Evolutionary conservation across 2,888 invertebrate genomes (phyloP), one percentile per base, ranked within the genome.

Genomic region (Capitulum mitella): DNA sequence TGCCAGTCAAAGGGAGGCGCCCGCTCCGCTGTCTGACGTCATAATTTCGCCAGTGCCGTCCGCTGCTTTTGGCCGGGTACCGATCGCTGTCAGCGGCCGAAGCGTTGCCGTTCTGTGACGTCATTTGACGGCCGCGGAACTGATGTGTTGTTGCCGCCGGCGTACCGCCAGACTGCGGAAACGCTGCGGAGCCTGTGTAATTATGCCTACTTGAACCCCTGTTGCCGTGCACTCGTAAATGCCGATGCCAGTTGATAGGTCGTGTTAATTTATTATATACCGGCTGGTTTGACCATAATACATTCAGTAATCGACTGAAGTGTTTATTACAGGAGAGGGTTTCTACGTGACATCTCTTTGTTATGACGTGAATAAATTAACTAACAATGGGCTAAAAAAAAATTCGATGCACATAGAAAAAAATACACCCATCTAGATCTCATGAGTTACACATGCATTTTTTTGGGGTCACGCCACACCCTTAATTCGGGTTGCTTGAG

Each of bases 261-360:
- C 22, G 37, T 70, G 64, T 37, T 70, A 37, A 70, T 70, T 70
- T 70, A 70, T 70, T 70, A 32, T 34, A 37, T 32, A 70, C 34
- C 3, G 32, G 37, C 64, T 37, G 64, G 37, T 37, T 37, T 22
- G 64, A 70, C 37, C 64, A 70, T 70, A 70, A 70, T 70, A 70
- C 64, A 70, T 10, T 70, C 5, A 14, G 37, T 70, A 70, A 70
- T 14, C 22, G 37, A 54, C 22, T 51, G 51, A n/a, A n/a, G n/a
- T n/a, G n/a, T n/a, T n/a, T n/a, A 43, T 43, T 12, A 43, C 43
- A 43, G n/a, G n/a, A n/a, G n/a, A 8, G 5, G 43, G 5, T 43
- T 43, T 43, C 43, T 12, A 43, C 12, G 6, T 43, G 12, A 43
- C 12, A 43, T 43, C 43, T 43, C 43, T 8, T 43, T 43, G 43